Percentiles rank a stretch among this genome's conserved stretches.
Evolutionary conservation across 2,888 invertebrate genomes (phyloP).

Genomic region (Crocallis elinguaria): DNA sequence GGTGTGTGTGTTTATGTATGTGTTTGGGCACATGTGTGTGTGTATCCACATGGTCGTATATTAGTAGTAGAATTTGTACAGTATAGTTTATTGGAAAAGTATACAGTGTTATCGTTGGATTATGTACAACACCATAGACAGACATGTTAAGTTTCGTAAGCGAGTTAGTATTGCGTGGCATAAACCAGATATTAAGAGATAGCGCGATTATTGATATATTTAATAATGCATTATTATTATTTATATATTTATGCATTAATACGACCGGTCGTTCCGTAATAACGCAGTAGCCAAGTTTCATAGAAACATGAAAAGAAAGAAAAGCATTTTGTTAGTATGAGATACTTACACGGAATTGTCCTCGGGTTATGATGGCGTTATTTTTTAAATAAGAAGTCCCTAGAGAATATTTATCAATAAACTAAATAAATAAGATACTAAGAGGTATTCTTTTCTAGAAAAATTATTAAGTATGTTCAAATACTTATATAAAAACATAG

Average conservation of each 20-base stretch:
- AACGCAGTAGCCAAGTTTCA: constrained; percentile 81
- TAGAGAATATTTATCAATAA: not conserved
- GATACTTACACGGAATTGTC: constrained; percentile 69
- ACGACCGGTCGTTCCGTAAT: constrained; percentile 61
- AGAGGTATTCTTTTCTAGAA: too few relatives aligned
- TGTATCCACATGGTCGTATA: not conserved
- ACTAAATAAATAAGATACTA: too few relatives aligned
- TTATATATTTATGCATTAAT: constrained; percentile 57
- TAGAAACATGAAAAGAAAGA: constrained; percentile 85
- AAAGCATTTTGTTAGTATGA: constrained; percentile 83
- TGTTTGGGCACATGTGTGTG: not conserved
- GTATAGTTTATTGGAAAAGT: constrained; percentile 11
- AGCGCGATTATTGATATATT: constrained; percentile 54
- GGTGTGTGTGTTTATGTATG: not conserved
- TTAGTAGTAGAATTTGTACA: constrained; percentile 1
- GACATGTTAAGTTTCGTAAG: constrained; percentile 62
- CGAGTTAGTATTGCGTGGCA: constrained; percentile 80
- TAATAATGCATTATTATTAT: constrained; percentile 37
- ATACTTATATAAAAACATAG: too few relatives aligned
- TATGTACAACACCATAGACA: constrained; percentile 59
- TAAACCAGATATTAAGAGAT: constrained; percentile 83
- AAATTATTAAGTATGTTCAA: too few relatives aligned
- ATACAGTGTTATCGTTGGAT: constrained; percentile 38
- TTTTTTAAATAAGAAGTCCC: not conserved
- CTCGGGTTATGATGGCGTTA: constrained; percentile 16